phyloP scores from a whole-genome alignment of 35 echinoderm and acorn worm genomes.

The Holothuria glaberrima region DNA sequence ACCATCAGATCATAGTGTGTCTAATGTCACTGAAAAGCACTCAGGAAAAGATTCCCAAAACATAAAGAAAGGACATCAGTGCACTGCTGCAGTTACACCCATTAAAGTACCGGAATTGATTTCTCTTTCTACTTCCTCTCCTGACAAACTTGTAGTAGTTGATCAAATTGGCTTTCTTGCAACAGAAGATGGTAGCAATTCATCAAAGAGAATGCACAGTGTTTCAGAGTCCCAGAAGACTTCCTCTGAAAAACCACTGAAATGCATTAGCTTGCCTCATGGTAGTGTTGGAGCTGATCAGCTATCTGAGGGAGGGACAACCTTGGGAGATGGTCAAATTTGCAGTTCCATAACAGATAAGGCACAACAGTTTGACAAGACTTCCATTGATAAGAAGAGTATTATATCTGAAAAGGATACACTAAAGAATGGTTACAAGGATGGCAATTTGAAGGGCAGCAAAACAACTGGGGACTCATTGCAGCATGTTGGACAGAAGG shows the following conservation, averaged over 20 bases:
- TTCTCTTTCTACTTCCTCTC: neutral
- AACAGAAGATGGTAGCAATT: constrained; percentile 13
- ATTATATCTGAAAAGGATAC: too few species aligned
- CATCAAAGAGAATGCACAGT: neutral
- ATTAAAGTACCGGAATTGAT: neutral
- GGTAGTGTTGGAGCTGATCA: too few species aligned
- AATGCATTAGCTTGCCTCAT: neutral
- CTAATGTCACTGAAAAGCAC: neutral
- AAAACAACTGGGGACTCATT: too few species aligned
- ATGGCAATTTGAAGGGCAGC: too few species aligned
- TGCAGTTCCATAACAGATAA: too few species aligned
- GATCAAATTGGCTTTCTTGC: constrained; percentile 24
- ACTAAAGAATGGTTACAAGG: too few species aligned
- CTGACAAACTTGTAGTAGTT: constrained; percentile 16
- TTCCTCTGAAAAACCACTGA: neutral
- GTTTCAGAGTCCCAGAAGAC: too few species aligned
- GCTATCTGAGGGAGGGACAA: too few species aligned
- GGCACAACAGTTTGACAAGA: too few species aligned
- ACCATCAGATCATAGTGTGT: neutral
- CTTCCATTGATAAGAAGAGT: too few species aligned
- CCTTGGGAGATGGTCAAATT: too few species aligned
- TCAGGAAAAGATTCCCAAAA: neutral
- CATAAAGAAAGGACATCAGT: neutral
- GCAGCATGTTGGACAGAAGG: too few species aligned
- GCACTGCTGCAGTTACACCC: neutral